These are phyloP conservation scores for Poecile atricapillus DNA, from an alignment of 2,113 vertebrate species.

Conservation along the genomic window DNA sequence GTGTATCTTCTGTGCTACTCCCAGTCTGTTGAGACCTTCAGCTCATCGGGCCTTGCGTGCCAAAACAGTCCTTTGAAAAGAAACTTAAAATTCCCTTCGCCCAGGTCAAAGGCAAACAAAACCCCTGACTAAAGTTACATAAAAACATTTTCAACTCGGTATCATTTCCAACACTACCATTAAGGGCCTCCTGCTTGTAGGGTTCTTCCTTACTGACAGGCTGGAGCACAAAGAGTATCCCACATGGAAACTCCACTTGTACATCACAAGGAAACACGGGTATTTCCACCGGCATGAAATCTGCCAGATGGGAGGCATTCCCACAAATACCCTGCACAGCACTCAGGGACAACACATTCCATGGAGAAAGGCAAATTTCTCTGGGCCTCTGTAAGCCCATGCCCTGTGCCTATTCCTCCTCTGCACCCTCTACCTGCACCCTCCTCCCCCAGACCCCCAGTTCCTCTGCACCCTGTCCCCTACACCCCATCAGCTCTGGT, in stretches of 20 bases:
- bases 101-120: accelerated
- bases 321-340: accelerated
- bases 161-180: background rate
- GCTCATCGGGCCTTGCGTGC: background rate
- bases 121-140: background rate
- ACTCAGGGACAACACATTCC: background rate
- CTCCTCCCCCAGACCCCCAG: background rate
- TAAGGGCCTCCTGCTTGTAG: no score
- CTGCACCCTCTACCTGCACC: background rate
- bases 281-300: background rate
- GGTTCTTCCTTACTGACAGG: background rate
- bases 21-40: background rate
- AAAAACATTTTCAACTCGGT: background rate
- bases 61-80: background rate
- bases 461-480: background rate
- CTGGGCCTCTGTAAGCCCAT: background rate
- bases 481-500: background rate
- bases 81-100: background rate
- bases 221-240: background rate
- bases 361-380: background rate
- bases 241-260: accelerated
- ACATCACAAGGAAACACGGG: accelerated
- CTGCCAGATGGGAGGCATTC: background rate
- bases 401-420: no score
- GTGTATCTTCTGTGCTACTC: background rate